Evolutionary conservation across 1,140 invertebrate species (phyloP), one percentile per base, ranked within the genome.

Genomic region (Brachionus manjavacas): DNA sequence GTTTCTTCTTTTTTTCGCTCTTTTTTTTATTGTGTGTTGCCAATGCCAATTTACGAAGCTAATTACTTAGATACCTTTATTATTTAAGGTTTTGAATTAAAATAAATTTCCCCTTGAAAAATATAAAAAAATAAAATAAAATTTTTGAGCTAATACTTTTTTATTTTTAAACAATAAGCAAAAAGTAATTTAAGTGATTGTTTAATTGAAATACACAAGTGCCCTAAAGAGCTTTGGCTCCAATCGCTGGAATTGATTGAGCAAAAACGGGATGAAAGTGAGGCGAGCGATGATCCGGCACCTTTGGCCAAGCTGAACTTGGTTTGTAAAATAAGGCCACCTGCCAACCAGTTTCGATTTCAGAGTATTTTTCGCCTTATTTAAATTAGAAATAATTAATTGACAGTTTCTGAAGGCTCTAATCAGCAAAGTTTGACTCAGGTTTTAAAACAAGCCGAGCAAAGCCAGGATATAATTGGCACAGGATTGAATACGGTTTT

Each of bases 131-230:
- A 35, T 35, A 35, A 35, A 35, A 35, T 35, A 64, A 60, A 60
- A 16, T 43, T 81, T 20, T 46, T 23, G 12, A 25, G 12, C 41
- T 81, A 64, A 60, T 20, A 25, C 41, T 80, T n/a, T 55, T 81
- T 64, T 81, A 64, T 23, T 43, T 81, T 64, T 31, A 80, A 49
- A 80, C 41, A 80, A 80, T 25, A 41, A 81, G 64, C 39, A 14
- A 60, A 81, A 60, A 81, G 39, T 64, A 43, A 41, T 25, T 68
- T 81, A 68, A 81, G 79, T 81, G 79, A 81, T 81, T 81, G 79
- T 35, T 60, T 81, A 68, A 81, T 81, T 64, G 79, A 81, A 25
- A 35, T 81, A 35, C 60, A 64, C 31, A 81, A 81, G 41, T 81
- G 79, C 79, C 64, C 64, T 14, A 81, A 81, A 64, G 79, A 81